phyloP scores from a whole-genome alignment of 2,797 vertebrate genomes.

The Odontamblyopus lacepedii region DNA sequence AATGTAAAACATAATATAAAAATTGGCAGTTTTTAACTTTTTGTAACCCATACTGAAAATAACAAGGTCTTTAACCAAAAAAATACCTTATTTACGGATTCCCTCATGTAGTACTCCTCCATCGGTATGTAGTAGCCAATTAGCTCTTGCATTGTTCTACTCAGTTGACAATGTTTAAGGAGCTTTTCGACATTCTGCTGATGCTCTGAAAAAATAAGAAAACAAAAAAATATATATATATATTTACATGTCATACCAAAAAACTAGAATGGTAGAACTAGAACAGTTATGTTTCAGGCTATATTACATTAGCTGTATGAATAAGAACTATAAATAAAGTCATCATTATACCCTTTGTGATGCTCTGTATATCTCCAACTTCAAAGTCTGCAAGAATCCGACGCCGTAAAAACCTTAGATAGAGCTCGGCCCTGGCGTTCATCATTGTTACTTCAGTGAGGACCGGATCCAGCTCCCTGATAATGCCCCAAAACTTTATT shows the following conservation, averaged over 20 bases:
- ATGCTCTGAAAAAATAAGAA: conserved; percentile 70
- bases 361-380: conserved; percentile 89
- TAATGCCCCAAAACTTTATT: conserved; percentile 15
- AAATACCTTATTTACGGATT: conserved; percentile 94
- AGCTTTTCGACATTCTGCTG: conserved; percentile 91
- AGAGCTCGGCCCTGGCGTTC: conserved; percentile 94
- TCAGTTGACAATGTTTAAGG: conserved; percentile 91
- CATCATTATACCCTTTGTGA: conserved; percentile 82
- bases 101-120: conserved; percentile 99
- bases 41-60: not conserved
- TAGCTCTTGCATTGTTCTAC: conserved; percentile 94
- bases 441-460: conserved; percentile 94
- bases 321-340: not conserved
- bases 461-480: conserved; percentile 92
- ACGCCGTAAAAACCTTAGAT: conserved; percentile 91
- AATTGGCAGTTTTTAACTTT: not conserved
- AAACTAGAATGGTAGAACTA: not conserved
- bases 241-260: not conserved
- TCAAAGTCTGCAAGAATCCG: conserved; percentile 92
- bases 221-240: not conserved
- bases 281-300: not conserved
- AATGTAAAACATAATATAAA: not conserved
- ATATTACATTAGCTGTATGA: not conserved
- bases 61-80: not conserved
- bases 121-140: conserved; percentile 97